Evolutionary conservation across 2,797 vertebrate genomes (phyloP).

Genomic region (Lacerta viridis): DNA sequence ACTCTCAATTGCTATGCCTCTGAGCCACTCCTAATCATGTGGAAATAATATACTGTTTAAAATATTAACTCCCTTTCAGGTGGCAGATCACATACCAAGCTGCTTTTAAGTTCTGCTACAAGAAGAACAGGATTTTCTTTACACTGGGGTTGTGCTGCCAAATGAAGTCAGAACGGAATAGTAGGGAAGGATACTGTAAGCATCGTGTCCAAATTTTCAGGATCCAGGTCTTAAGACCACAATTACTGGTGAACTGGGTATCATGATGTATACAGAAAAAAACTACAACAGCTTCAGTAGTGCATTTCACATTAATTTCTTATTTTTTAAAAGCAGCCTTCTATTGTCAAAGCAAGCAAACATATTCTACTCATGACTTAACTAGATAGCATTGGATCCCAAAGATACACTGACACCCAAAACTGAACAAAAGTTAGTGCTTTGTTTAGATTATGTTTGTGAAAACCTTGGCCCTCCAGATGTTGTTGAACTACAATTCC

Average conservation of each 20-base stretch:
- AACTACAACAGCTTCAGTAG: too few species aligned
- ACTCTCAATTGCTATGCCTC: constrained; percentile 2
- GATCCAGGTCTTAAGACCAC: neutral
- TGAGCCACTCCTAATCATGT: neutral
- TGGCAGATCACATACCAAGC: constrained; percentile 2
- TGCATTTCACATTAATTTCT: neutral
- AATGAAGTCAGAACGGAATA: neutral
- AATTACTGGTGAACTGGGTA: neutral
- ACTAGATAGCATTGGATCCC: neutral
- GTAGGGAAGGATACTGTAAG: neutral
- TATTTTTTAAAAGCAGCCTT: constrained; percentile 6
- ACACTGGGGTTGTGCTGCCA: neutral
- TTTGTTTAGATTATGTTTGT: rapidly evolving
- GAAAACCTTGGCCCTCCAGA: too few species aligned
- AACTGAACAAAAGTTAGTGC: neutral
- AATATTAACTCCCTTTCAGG: constrained; percentile 32
- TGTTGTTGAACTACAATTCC: too few species aligned
- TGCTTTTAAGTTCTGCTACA: neutral
- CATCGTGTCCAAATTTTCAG: neutral
- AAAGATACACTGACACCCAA: neutral
- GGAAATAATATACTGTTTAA: constrained; percentile 17
- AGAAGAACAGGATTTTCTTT: neutral
- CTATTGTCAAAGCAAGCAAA: constrained; percentile 24
- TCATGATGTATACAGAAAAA: neutral
- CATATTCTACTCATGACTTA: neutral